These are phyloP conservation scores for Drosophila nr. medialis DNA, from an alignment of 2,888 invertebrate species.

Conservation along the genomic window DNA sequence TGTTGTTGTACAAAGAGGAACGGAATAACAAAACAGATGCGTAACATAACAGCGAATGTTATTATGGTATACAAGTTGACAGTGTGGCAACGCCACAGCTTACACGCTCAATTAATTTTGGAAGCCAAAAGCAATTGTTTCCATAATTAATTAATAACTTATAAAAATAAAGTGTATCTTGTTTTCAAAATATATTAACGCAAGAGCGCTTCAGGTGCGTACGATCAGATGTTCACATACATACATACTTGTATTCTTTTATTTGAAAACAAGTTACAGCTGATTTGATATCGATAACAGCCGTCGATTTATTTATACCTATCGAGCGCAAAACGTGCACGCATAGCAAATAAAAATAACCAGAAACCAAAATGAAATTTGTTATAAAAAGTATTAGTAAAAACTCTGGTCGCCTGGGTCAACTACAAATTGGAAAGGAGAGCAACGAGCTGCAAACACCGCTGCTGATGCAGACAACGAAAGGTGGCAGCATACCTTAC, in stretches of 20 bases:
- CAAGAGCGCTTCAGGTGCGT: neutral
- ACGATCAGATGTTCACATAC: neutral
- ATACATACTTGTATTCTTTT: neutral
- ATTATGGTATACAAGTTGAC: neutral
- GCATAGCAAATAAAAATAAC: slow-evolving; percentile 6
- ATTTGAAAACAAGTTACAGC: slow-evolving; percentile 12
- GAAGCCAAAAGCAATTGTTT: neutral
- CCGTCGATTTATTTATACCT: slow-evolving; percentile 16
- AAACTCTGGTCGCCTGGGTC: slow-evolving; percentile 89
- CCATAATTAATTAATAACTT: neutral
- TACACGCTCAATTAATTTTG: neutral
- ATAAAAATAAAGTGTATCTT: neutral
- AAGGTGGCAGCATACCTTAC: slow-evolving; percentile 93
- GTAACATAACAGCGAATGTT: slow-evolving; percentile 28
- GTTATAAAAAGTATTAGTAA: slow-evolving; percentile 86
- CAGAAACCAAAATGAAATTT: slow-evolving; percentile 88
- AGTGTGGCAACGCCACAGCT: slow-evolving; percentile 4
- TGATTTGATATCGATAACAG: slow-evolving; percentile 24
- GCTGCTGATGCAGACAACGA: slow-evolving; percentile 89
- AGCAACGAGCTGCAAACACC: slow-evolving; percentile 89
- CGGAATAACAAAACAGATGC: slow-evolving; percentile 24
- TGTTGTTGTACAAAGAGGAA: slow-evolving; percentile 30
- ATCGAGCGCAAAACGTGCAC: slow-evolving; percentile 37
- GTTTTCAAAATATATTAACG: neutral
- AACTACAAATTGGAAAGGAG: slow-evolving; percentile 82